These are phyloP conservation scores for Paramormyrops hopkinsi DNA, from an alignment of 2,797 vertebrate genomes.

Conservation along the genomic window DNA sequence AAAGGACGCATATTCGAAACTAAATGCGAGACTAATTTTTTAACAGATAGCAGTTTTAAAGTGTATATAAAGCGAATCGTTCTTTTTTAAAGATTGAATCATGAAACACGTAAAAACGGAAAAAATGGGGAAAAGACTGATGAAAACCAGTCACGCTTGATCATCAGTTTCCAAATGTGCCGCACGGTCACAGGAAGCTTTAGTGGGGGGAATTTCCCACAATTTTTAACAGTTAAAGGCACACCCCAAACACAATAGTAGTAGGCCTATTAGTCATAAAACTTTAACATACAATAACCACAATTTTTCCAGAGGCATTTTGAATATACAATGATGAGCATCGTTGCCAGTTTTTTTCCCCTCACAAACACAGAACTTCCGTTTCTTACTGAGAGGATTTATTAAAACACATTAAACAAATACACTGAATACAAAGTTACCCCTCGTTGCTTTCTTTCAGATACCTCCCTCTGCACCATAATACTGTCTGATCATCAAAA, in stretches of 20 bases:
- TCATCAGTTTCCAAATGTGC: not conserved
- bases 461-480: slow-evolving; percentile 56
- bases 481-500: slow-evolving; percentile 47
- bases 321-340: not conserved
- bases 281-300: not conserved
- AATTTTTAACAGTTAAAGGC: not conserved
- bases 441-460: slow-evolving; percentile 53
- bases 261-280: not conserved
- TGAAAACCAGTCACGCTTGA: not conserved
- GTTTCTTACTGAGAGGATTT: slow-evolving; percentile 80
- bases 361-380: not conserved
- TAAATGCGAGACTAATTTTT: not conserved
- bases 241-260: not conserved
- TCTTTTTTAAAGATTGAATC: not conserved
- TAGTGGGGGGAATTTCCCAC: not conserved
- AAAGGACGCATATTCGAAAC: not conserved
- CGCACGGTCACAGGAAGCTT: not conserved
- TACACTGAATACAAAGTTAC: slow-evolving; percentile 81
- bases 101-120: not conserved
- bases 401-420: slow-evolving; percentile 97
- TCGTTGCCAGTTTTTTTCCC: not conserved
- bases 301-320: not conserved
- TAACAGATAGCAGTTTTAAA: not conserved
- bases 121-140: not conserved
- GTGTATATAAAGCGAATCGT: not conserved